A percentile compares a stretch with the other conserved stretches of the same genome.
Evolutionary conservation across 2,888 invertebrate species (phyloP).

Genomic region (Rhagonycha fulva): DNA sequence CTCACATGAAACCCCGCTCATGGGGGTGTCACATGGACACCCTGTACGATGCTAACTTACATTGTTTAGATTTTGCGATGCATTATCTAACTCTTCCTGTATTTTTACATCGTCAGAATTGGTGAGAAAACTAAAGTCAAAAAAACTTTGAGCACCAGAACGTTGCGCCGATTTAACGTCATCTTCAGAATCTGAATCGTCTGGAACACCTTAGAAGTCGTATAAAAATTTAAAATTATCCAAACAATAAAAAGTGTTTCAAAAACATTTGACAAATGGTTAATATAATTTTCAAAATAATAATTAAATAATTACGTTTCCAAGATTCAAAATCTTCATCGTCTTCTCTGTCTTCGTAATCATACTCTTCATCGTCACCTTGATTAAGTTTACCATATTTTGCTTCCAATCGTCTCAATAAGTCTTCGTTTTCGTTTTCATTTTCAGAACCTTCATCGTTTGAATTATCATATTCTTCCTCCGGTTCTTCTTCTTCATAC

Average conservation of each 20-base stretch:
- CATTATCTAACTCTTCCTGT: constrained; percentile 52
- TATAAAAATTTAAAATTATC: not conserved
- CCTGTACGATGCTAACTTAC: constrained; percentile 42
- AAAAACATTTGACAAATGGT: constrained; percentile 25
- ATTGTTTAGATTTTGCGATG: constrained; percentile 46
- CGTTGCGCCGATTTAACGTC: constrained; percentile 37
- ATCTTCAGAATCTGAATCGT: constrained; percentile 36
- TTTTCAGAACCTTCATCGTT: constrained; percentile 26
- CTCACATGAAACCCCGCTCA: not conserved
- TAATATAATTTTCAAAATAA: constrained; percentile 7
- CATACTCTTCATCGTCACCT: constrained; percentile 50
- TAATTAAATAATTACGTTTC: constrained; percentile 50
- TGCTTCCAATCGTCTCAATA: constrained; percentile 70
- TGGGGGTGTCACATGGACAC: not conserved
- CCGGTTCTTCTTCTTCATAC: constrained; percentile 33
- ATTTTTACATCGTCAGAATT: constrained; percentile 60
- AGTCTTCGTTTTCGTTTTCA: constrained; percentile 60
- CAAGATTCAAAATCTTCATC: constrained; percentile 44
- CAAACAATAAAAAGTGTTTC: constrained; percentile 2
- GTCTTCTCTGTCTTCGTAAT: constrained; percentile 54
- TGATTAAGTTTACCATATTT: constrained; percentile 71
- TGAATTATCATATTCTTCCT: constrained; percentile 18
- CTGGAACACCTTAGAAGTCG: constrained; percentile 37
- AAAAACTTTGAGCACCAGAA: constrained; percentile 41
- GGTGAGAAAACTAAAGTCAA: constrained; percentile 62